Evolutionary conservation across 1,140 invertebrate species (phyloP).

Genomic region (Psix sp.): DNA sequence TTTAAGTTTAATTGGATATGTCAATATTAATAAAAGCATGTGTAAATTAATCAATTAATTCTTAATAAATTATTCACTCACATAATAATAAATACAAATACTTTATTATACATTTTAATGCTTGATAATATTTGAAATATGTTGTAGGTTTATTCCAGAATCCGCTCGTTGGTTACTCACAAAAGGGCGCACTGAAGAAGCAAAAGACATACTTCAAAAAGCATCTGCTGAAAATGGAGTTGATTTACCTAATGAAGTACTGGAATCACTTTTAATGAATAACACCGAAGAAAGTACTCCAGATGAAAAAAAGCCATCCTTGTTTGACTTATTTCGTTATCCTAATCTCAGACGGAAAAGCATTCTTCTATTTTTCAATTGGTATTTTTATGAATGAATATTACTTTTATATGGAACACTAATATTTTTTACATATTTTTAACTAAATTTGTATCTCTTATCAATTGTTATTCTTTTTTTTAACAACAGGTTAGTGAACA

Average conservation of each 20-base stretch:
- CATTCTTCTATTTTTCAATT: slow-evolving; percentile 86
- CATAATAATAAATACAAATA: background rate
- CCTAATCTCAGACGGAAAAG: slow-evolving; percentile 84
- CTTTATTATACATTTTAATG: no score
- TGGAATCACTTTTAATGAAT: slow-evolving; percentile 78
- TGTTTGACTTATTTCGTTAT: slow-evolving; percentile 84
- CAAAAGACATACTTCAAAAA: slow-evolving; percentile 82
- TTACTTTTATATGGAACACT: background rate
- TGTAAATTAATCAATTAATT: slow-evolving; percentile 89
- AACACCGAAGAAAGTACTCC: slow-evolving; percentile 71
- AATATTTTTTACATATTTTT: no score
- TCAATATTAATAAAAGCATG: no score
- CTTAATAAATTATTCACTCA: slow-evolving; percentile 55
- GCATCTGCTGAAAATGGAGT: slow-evolving; percentile 84
- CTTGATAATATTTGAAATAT: slow-evolving; percentile 1
- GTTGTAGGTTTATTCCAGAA: slow-evolving; percentile 85
- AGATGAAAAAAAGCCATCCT: slow-evolving; percentile 76
- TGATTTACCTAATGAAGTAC: slow-evolving; percentile 77
- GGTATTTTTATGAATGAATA: slow-evolving; percentile 74
- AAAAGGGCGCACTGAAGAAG: slow-evolving; percentile 84
- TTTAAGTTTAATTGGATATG: background rate
- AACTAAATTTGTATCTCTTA: background rate
- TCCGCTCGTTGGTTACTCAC: slow-evolving; percentile 88
- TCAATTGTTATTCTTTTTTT: background rate
- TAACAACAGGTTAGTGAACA: slow-evolving; percentile 83